Evolutionary conservation across 2,113 vertebrate genomes (phyloP).

Genomic region (Nothoprocta pentlandii): DNA sequence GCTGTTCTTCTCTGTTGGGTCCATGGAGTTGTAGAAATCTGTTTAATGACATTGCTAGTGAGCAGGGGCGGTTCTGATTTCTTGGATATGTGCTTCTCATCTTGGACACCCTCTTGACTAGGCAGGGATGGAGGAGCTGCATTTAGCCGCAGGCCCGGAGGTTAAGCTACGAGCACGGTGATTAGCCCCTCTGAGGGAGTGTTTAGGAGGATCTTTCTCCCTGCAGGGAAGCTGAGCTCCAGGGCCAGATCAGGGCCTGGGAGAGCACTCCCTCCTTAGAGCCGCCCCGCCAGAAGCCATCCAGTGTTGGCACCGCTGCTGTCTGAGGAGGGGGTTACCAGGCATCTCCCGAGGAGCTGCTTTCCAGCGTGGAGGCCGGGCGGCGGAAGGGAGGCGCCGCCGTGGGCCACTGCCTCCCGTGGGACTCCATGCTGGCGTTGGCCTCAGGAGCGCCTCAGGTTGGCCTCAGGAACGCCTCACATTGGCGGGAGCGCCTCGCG

Average conservation of each 20-base stretch:
- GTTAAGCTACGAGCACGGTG: background rate
- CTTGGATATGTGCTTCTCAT: accelerated
- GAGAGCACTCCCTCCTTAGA: background rate
- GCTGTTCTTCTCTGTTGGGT: background rate
- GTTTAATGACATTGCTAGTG: background rate
- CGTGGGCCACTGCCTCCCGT: background rate
- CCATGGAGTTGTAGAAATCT: background rate
- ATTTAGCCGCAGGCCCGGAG: background rate
- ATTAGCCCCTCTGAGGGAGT: background rate
- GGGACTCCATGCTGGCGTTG: background rate
- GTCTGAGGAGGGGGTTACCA: background rate
- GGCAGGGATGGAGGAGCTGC: background rate
- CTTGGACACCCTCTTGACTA: background rate
- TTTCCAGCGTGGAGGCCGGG: background rate
- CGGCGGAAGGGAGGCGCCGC: background rate
- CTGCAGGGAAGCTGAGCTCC: background rate
- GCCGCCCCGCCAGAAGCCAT: background rate
- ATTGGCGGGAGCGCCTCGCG: too few species aligned
- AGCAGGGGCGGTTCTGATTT: accelerated
- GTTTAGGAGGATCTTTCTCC: background rate
- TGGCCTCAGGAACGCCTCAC: too few species aligned
- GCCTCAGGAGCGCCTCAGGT: too few species aligned
- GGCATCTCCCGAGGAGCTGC: background rate
- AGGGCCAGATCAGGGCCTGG: background rate
- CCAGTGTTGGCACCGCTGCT: background rate